Evolutionary conservation across 2,113 vertebrate species (phyloP).

Genomic region (Amphiprion ocellaris): DNA sequence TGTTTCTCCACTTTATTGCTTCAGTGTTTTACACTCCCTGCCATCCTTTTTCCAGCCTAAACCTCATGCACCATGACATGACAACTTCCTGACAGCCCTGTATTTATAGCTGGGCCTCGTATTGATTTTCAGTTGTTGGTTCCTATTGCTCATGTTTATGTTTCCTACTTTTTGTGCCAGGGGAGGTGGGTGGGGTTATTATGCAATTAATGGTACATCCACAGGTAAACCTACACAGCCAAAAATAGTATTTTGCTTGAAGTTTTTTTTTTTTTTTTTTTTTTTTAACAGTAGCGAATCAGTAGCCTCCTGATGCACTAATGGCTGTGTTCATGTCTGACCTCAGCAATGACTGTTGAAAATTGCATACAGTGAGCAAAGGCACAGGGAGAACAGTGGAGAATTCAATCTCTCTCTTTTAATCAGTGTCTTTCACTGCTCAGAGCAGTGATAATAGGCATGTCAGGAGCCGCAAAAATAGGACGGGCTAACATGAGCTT

Average conservation of each 20-base stretch:
- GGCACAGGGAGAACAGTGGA: conserved; percentile 5
- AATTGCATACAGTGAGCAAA: conserved; percentile 2
- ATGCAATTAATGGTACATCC: background rate
- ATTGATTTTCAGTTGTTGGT: background rate
- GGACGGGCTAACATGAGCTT: conserved; percentile 37
- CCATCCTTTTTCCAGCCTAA: background rate
- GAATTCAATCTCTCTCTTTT: conserved; percentile 46
- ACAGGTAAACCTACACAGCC: background rate
- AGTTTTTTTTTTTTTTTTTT: background rate
- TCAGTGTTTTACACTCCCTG: conserved; percentile 12
- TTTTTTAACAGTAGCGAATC: conserved; percentile 3
- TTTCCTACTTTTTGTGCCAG: background rate
- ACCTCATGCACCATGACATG: conserved; percentile 8
- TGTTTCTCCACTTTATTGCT: conserved; percentile 22
- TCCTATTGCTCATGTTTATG: background rate
- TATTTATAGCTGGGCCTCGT: background rate
- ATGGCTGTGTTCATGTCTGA: conserved; percentile 21
- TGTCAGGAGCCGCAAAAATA: conserved; percentile 39
- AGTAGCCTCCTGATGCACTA: conserved; percentile 20
- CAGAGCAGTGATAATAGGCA: conserved; percentile 48
- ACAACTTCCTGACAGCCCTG: background rate
- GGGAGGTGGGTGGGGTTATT: background rate
- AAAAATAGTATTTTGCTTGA: background rate
- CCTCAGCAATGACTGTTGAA: background rate
- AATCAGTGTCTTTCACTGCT: conserved; percentile 51